Evolutionary conservation across 2,797 vertebrate species (phyloP), one percentile per base, ranked within the genome.

Genomic region (Octomys mimax): DNA sequence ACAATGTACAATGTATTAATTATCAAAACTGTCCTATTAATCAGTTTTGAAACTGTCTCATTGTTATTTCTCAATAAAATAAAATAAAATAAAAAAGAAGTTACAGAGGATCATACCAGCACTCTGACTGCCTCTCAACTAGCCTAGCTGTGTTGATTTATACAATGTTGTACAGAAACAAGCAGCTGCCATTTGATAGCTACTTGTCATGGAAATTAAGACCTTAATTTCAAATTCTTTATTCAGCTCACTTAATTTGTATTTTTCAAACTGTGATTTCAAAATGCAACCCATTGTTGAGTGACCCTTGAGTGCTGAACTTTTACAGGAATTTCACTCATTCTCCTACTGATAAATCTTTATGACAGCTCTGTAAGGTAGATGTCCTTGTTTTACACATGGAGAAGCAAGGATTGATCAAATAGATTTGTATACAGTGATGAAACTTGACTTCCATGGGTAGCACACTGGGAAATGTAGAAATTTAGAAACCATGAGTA

Each of bases 181-280:
- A 83, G n/a, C 14, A 84, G n/a, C 31, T 82, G 59, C 36, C 7
- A 1, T 64, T 92, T 80, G 94, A 39, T 39, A 54, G 83, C 10
- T 77, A 70, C n/a, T 36, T 70, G 66, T 36, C 66, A 70, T 92
- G 33, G 68, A 94, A 95, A 92, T 59, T 87, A 94, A 96, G 91
- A 73, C n/a, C 54, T 22, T 93, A 73, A 95, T 77, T 91, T 94
- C 73, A 93, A 91, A 85, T 57, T 80, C 39, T 79, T 95, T 75
- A 91, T 91, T 84, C 26, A 79, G 87, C 31, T 84, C 66, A 77
- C 4, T 83, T 59, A 84, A 89, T 92, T 52, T 33, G 49, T 59
- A 89, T 26, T 86, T 95, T 42, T 89, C 54, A 83, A 54, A 83
- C 11, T 4, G 93, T 80, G 52, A 93, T 91, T 91, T 87, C 61